These are phyloP conservation scores for Peucedramus taeniatus DNA, from an alignment of 2,113 vertebrate species.

Conservation along the genomic window DNA sequence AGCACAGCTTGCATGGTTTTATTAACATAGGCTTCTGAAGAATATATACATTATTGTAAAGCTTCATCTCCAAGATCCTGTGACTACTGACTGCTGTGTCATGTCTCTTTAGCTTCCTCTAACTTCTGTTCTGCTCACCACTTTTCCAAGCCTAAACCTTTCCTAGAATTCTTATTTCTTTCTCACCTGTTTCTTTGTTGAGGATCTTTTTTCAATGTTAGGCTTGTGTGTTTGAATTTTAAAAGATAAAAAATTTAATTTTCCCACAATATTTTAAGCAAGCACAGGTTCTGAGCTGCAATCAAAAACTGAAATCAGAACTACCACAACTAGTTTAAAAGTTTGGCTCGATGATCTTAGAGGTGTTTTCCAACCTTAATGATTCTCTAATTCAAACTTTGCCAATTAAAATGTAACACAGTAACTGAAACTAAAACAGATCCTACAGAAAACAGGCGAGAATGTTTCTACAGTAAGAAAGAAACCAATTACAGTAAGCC, in stretches of 20 bases:
- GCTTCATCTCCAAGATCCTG: not conserved
- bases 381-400: not conserved
- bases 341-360: not conserved
- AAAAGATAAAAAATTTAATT: not conserved
- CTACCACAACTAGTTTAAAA: not conserved
- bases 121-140: not conserved
- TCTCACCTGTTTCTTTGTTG: not conserved
- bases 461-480: not conserved
- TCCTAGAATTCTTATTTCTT: not conserved
- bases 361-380: not conserved
- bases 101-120: not conserved
- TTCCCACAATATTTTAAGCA: not conserved
- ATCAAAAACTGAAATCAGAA: not conserved
- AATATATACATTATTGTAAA: not conserved
- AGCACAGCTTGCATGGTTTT: not conserved
- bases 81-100: not conserved
- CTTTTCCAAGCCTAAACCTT: not conserved
- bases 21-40: not conserved
- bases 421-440: not conserved
- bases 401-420: not conserved
- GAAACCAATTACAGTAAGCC: not conserved
- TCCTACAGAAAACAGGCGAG: not conserved
- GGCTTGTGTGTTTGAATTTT: not conserved
- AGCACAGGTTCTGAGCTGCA: not conserved
- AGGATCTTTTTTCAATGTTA: not conserved